phyloP scores from a whole-genome alignment of 2,888 invertebrate genomes.

The Drosophila rellima region DNA sequence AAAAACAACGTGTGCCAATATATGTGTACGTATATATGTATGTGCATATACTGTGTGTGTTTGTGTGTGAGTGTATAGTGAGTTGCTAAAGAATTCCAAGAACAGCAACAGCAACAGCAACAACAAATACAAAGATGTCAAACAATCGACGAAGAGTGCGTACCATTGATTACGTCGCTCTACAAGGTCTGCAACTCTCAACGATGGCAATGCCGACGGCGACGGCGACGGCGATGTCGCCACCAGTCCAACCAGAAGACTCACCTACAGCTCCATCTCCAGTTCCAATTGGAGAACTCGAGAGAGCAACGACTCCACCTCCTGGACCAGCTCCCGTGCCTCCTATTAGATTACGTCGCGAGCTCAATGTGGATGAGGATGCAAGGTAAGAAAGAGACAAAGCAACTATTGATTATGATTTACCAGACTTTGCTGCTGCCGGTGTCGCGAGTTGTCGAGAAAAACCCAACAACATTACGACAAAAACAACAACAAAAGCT shows the following conservation, averaged over 20 bases:
- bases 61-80: conserved; percentile 23
- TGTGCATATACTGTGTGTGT: not conserved
- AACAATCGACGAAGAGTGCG: conserved; percentile 70
- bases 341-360: conserved; percentile 64
- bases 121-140: conserved; percentile 61
- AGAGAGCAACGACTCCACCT: conserved; percentile 10
- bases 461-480: conserved; percentile 48
- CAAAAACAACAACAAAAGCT: conserved; percentile 34
- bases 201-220: conserved; percentile 33
- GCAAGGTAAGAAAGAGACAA: conserved; percentile 64
- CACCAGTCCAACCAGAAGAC: conserved; percentile 30
- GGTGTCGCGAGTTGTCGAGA: conserved; percentile 25
- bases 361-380: conserved; percentile 72
- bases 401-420: conserved; percentile 3
- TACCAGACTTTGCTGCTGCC: conserved; percentile 6
- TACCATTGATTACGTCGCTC: conserved; percentile 70
- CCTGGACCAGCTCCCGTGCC: conserved; percentile 53
- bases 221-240: conserved; percentile 36
- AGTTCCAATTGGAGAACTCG: conserved; percentile 14
- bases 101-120: conserved; percentile 51
- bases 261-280: conserved; percentile 23
- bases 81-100: conserved; percentile 56
- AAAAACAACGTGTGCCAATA: conserved; percentile 34
- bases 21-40: conserved; percentile 3
- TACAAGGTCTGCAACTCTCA: conserved; percentile 57